phyloP scores from a whole-genome alignment of 1,140 invertebrate genomes.

The Pseudoatta argentina region DNA sequence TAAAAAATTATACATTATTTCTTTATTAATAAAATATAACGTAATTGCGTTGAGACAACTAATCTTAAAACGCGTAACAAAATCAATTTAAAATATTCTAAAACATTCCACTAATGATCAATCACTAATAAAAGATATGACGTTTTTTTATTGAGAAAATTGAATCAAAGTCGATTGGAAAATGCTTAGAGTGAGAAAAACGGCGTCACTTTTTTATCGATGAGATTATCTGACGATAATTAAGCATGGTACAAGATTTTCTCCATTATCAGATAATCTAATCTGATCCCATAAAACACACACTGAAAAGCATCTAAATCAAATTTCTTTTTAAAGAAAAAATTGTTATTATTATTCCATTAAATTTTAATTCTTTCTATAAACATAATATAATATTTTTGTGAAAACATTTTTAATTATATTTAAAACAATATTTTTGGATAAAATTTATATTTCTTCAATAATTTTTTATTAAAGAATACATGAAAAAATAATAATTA shows the following conservation, averaged over 20 bases:
- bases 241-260: not conserved
- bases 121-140: slow-evolving; percentile 13
- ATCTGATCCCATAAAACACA: not conserved
- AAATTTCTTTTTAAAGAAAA: not conserved
- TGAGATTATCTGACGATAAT: not conserved
- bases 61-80: not conserved
- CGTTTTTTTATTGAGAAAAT: not conserved
- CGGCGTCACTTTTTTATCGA: slow-evolving; percentile 21
- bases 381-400: not conserved
- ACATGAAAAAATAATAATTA: not conserved
- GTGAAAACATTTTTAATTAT: not conserved
- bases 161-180: slow-evolving; percentile 34
- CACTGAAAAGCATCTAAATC: not conserved
- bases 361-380: not conserved
- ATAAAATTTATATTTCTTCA: not conserved
- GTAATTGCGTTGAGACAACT: slow-evolving; percentile 11
- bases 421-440: not conserved
- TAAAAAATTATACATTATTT: not conserved
- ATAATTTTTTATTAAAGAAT: not conserved
- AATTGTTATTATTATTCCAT: not conserved
- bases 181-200: slow-evolving; percentile 34
- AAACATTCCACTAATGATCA: not conserved
- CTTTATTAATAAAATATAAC: slow-evolving; percentile 11
- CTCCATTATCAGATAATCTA: not conserved
- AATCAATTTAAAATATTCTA: slow-evolving; percentile 25